These are phyloP conservation scores for Oxytorus armatus DNA, from an alignment of 2,888 invertebrate species.

Conservation along the genomic window DNA sequence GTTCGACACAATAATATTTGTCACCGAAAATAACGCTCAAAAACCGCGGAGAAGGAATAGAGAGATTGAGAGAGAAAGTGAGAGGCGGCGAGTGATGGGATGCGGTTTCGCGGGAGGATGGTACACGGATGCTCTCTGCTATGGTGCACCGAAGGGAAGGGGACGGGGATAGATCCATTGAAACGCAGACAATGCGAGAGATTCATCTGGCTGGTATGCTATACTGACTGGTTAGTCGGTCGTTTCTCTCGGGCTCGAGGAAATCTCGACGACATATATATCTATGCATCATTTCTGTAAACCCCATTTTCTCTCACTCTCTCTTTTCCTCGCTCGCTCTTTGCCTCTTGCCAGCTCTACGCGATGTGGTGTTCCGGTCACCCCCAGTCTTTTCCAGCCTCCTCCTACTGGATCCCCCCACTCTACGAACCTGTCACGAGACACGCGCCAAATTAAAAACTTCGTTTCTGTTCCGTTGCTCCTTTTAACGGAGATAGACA, in stretches of 20 bases:
- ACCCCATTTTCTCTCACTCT: conserved; percentile 35
- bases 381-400: conserved; percentile 55
- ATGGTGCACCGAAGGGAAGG: conserved; percentile 70
- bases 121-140: conserved; percentile 35
- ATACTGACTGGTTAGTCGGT: conserved; percentile 65
- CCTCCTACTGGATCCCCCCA: conserved; percentile 66
- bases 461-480: conserved; percentile 79
- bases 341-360: conserved; percentile 59
- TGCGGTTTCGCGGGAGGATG: conserved; percentile 50
- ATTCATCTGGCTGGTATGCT: conserved; percentile 81
- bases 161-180: conserved; percentile 73
- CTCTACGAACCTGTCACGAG: conserved; percentile 75
- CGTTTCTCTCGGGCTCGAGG: conserved; percentile 60
- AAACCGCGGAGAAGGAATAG: conserved; percentile 70
- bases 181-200: conserved; percentile 74
- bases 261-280: conserved; percentile 48
- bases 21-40: conserved; percentile 83
- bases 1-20: conserved; percentile 84
- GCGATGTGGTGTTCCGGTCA: conserved; percentile 58
- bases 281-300: conserved; percentile 24
- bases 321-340: conserved; percentile 32
- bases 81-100: conserved; percentile 57
- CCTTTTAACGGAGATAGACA: conserved; percentile 74
- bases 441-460: conserved; percentile 84
- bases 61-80: conserved; percentile 61